phyloP scores from a whole-genome alignment of 2,797 vertebrate genomes.

The Austrolebias charrua region DNA sequence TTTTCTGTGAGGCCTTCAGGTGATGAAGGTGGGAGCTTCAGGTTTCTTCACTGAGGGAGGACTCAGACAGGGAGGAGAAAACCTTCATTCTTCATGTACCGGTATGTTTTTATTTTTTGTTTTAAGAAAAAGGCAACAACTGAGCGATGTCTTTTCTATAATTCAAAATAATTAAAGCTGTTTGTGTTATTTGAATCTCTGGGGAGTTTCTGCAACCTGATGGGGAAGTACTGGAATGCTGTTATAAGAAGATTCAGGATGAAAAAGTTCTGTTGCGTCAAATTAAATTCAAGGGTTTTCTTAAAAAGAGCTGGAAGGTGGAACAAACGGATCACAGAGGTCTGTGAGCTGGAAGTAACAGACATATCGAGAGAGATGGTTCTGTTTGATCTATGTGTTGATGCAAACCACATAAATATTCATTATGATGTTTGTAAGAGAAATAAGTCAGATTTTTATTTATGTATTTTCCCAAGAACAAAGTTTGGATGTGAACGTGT shows the following conservation, averaged over 20 bases:
- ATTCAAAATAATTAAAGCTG: too few species aligned
- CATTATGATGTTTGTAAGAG: too few species aligned
- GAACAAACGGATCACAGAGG: not conserved
- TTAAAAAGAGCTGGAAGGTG: not conserved
- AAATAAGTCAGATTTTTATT: too few species aligned
- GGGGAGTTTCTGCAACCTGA: not conserved
- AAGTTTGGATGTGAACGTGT: too few species aligned
- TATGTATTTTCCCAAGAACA: too few species aligned
- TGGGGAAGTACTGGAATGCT: not conserved
- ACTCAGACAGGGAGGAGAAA: slow-evolving; percentile 49
- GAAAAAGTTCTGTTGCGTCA: not conserved
- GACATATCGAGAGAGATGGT: too few species aligned
- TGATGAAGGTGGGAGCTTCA: slow-evolving; percentile 31
- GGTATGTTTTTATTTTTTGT: not conserved
- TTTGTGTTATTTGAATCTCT: not conserved
- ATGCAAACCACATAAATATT: too few species aligned
- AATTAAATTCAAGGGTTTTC: not conserved
- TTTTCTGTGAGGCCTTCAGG: too few species aligned
- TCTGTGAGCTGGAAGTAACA: too few species aligned
- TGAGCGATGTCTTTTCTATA: not conserved
- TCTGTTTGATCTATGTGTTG: too few species aligned
- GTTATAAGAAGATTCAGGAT: slow-evolving; percentile 6
- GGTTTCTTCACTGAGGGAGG: slow-evolving; percentile 66
- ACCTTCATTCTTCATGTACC: slow-evolving; percentile 21
- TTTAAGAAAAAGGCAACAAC: not conserved